These are phyloP conservation scores for Selenia dentaria DNA, from an alignment of 2,888 invertebrate genomes.

Conservation along the genomic window DNA sequence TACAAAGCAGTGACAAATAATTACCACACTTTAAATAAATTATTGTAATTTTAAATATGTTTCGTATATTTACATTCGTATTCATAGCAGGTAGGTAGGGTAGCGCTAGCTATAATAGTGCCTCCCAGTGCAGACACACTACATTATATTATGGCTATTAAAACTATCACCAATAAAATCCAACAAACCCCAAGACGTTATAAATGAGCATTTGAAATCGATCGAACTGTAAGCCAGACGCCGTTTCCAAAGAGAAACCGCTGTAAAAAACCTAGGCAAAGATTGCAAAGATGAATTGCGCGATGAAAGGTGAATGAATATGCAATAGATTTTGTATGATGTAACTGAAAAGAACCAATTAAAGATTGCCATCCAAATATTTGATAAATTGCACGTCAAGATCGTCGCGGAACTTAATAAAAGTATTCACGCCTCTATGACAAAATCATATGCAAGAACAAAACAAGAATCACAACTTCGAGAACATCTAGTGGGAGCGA, in stretches of 20 bases:
- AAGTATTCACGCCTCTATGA: background rate
- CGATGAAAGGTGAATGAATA: slow-evolving; percentile 20
- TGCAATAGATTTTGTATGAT: slow-evolving; percentile 22
- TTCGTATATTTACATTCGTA: too few relatives aligned
- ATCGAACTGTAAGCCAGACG: slow-evolving; percentile 8
- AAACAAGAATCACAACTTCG: slow-evolving; percentile 5
- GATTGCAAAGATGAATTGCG: slow-evolving; percentile 27
- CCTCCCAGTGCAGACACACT: too few relatives aligned
- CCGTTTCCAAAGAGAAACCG: slow-evolving; percentile 25
- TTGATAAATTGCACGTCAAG: slow-evolving; percentile 9
- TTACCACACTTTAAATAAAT: too few relatives aligned
- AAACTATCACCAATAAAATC: slow-evolving; percentile 34
- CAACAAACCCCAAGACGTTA: slow-evolving; percentile 23
- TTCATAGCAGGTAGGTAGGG: too few relatives aligned
- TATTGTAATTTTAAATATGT: too few relatives aligned
- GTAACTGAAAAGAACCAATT: slow-evolving; percentile 14
- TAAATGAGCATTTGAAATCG: slow-evolving; percentile 22
- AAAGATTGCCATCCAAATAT: background rate
- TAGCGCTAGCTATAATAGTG: too few relatives aligned
- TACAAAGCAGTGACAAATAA: too few relatives aligned
- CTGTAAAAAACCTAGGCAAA: slow-evolving; percentile 28
- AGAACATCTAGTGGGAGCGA: slow-evolving; percentile 22
- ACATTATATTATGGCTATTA: slow-evolving; percentile 15
- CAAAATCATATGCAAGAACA: slow-evolving; percentile 2
- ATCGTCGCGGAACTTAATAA: slow-evolving; percentile 9